phyloP scores from a whole-genome alignment of 2,888 invertebrate species.

The Drosophila emarginata region DNA sequence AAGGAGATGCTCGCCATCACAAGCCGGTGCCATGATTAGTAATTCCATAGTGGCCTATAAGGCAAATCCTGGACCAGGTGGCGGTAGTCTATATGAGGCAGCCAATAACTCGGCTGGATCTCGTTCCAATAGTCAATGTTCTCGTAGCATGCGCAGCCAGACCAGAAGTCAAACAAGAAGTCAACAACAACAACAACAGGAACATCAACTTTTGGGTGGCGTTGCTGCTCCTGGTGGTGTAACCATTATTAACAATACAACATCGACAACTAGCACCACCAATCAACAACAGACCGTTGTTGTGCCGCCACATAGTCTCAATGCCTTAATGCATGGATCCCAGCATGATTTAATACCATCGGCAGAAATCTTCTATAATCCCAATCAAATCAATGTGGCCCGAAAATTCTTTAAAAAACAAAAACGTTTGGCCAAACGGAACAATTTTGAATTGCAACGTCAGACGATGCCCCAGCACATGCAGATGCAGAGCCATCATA shows the following conservation, averaged over 20 bases:
- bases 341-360: constrained; percentile 82
- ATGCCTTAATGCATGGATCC: constrained; percentile 58
- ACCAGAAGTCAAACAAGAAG: constrained; percentile 65
- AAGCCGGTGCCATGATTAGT: constrained; percentile 56
- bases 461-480: constrained; percentile 83
- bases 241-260: constrained; percentile 71
- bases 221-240: constrained; percentile 24
- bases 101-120: constrained; percentile 83
- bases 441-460: constrained; percentile 86
- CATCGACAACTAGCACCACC: constrained; percentile 70
- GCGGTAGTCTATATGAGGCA: constrained; percentile 64
- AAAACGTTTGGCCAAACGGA: constrained; percentile 88
- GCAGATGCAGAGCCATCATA: constrained; percentile 78
- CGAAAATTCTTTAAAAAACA: constrained; percentile 96
- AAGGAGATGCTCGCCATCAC: not conserved
- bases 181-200: constrained; percentile 65
- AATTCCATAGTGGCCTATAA: constrained; percentile 85
- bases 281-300: constrained; percentile 59
- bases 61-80: constrained; percentile 41
- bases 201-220: constrained; percentile 49
- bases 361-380: constrained; percentile 94
- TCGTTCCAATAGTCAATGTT: constrained; percentile 87
- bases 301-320: constrained; percentile 62
- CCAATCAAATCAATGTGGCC: constrained; percentile 96
- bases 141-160: constrained; percentile 87